Percentiles rank a stretch among this genome's conserved stretches.
These are phyloP conservation scores for Silurus lanzhouensis DNA, from an alignment of 2,797 vertebrate genomes.

Conservation along the genomic window DNA sequence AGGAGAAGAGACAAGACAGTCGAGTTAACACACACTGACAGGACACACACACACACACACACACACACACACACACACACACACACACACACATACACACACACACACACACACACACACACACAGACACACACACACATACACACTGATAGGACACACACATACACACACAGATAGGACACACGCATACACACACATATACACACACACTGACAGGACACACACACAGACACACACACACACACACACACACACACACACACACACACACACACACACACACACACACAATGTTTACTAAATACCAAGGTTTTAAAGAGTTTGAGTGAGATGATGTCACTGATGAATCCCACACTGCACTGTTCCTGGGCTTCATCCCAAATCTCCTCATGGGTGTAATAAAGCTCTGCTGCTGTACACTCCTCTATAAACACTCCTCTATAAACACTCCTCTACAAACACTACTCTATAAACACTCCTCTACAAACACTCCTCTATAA, in stretches of 20 bases:
- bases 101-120: neutral
- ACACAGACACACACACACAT: neutral
- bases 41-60: slow-evolving; percentile 26
- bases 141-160: neutral
- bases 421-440: neutral
- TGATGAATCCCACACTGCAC: neutral
- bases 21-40: slow-evolving; percentile 19
- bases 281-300: neutral
- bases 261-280: neutral
- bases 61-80: slow-evolving; percentile 2
- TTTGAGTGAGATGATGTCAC: slow-evolving; percentile 3
- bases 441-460: too few relatives aligned
- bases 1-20: slow-evolving; percentile 54
- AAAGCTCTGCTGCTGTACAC: neutral
- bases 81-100: neutral
- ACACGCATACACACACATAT: too few relatives aligned
- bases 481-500: too few relatives aligned
- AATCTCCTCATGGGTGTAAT: neutral
- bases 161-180: too few relatives aligned
- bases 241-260: neutral
- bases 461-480: too few relatives aligned
- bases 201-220: too few relatives aligned
- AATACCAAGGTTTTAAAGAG: neutral
- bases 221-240: too few relatives aligned
- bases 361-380: neutral